Evolutionary conservation across 2,797 vertebrate genomes (phyloP).

Genomic region (Huso huso): DNA sequence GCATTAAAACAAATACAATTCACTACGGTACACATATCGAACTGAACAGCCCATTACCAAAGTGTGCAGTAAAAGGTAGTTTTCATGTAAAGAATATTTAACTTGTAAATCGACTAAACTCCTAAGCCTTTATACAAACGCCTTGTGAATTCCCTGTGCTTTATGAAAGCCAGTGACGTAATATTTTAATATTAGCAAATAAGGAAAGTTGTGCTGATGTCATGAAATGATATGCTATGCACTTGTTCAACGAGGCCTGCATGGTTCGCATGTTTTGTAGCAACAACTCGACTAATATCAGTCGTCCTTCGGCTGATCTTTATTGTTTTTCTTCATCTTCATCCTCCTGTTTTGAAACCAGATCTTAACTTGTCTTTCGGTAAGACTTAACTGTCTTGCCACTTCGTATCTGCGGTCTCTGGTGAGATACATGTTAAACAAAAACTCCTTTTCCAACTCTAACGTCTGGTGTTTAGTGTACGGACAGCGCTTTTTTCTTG

Average conservation of each 20-base stretch:
- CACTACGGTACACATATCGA: conserved; percentile 55
- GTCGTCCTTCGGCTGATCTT: conserved; percentile 81
- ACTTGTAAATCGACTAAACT: too few species aligned
- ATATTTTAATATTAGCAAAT: too few species aligned
- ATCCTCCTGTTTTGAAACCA: conserved; percentile 99
- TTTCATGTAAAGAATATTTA: too few species aligned
- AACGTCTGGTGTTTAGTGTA: conserved; percentile 94
- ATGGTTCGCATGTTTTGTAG: too few species aligned
- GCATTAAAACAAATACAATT: conserved; percentile 66
- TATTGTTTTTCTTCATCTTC: conserved; percentile 99
- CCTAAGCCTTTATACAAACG: too few species aligned
- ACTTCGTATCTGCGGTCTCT: conserved; percentile 95
- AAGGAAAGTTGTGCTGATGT: too few species aligned
- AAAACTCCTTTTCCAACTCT: conserved; percentile 95
- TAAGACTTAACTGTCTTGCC: conserved; percentile 85
- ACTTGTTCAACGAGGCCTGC: too few species aligned
- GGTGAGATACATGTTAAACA: conserved; percentile 98
- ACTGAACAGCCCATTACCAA: conserved; percentile 61
- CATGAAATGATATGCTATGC: too few species aligned
- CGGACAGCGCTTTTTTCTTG: conserved; percentile 91
- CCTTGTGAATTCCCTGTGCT: too few species aligned
- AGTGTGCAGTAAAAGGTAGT: conserved; percentile 70
- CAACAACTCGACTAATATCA: conserved; percentile 33
- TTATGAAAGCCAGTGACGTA: too few species aligned
- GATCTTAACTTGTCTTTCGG: conserved; percentile 98